Conservation (phyloP, 2,797 vertebrate genomes). For the Ibycter americanus region DNA sequence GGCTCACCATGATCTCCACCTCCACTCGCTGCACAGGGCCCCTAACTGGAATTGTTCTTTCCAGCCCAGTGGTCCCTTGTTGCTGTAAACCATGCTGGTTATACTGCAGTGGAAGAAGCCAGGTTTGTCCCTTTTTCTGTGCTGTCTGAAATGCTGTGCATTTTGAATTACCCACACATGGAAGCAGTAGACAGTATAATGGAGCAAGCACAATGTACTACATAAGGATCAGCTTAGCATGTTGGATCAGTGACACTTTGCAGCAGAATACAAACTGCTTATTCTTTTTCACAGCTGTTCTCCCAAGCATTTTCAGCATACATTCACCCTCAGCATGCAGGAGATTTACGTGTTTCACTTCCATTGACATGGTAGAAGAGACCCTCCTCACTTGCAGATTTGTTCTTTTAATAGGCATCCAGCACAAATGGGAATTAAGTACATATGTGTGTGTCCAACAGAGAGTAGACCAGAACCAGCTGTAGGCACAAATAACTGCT, state of each 20-base stretch:
- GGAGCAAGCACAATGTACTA: neutral
- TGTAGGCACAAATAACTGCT: slow-evolving; percentile 59
- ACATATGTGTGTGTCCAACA: slow-evolving; percentile 60
- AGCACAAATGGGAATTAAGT: slow-evolving; percentile 56
- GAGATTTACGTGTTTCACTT: slow-evolving; percentile 43
- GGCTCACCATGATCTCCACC: neutral
- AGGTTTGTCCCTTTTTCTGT: neutral
- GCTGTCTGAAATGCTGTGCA: neutral
- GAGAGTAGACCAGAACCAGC: slow-evolving; percentile 65
- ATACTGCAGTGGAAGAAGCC: neutral
- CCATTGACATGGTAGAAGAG: slow-evolving; percentile 1
- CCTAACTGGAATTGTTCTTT: neutral
- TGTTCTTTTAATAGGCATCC: slow-evolving; percentile 54
- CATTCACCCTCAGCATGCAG: neutral
- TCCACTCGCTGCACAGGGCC: neutral
- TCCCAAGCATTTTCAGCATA: slow-evolving; percentile 13
- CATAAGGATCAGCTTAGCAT: neutral
- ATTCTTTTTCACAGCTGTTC: slow-evolving; percentile 43
- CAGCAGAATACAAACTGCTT: slow-evolving; percentile 3
- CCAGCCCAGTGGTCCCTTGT: neutral
- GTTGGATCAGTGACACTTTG: slow-evolving; percentile 23
- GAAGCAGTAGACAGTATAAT: neutral
- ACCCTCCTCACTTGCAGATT: slow-evolving; percentile 44
- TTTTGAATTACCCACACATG: neutral
- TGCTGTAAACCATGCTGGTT: neutral